Percentiles rank a stretch among this genome's conserved stretches.
Evolutionary conservation across 1,140 invertebrate genomes (phyloP).

Genomic region (Drosophila mojavensis): DNA sequence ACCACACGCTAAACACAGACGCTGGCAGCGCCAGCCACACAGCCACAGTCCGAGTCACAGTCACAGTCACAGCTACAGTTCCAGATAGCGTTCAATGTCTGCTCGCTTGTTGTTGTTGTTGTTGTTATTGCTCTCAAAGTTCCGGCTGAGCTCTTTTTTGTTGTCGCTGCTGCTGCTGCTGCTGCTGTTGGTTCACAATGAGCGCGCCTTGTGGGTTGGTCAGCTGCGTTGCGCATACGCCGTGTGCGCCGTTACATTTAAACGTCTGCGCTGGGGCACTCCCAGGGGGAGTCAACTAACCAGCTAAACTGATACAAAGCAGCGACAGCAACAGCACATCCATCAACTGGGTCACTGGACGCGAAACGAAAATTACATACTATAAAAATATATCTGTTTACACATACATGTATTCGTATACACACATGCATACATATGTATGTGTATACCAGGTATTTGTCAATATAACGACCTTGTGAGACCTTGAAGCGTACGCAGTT

Average conservation of each 20-base stretch:
- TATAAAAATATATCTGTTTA: neutral
- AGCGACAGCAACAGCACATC: slow-evolving; percentile 10
- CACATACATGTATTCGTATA: neutral
- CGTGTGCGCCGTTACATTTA: slow-evolving; percentile 58
- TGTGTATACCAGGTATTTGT: slow-evolving; percentile 54
- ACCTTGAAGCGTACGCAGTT: slow-evolving; percentile 68
- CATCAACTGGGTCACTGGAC: slow-evolving; percentile 78
- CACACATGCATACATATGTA: neutral
- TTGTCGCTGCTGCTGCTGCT: slow-evolving; percentile 26
- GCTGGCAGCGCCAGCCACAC: slow-evolving; percentile 27
- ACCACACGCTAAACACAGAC: slow-evolving; percentile 19
- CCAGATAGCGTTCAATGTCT: slow-evolving; percentile 32
- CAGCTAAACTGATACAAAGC: slow-evolving; percentile 32
- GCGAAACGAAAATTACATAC: slow-evolving; percentile 31
- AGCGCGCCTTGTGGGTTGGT: slow-evolving; percentile 59
- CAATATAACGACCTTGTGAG: slow-evolving; percentile 68
- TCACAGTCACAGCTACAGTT: slow-evolving; percentile 9
- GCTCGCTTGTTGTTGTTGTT: slow-evolving; percentile 27
- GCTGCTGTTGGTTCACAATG: slow-evolving; percentile 45
- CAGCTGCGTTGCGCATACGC: slow-evolving; percentile 67
- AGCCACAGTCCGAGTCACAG: slow-evolving; percentile 18
- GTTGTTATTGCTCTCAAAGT: slow-evolving; percentile 52
- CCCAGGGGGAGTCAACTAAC: slow-evolving; percentile 23
- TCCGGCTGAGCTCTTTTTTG: slow-evolving; percentile 64
- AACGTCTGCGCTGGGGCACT: slow-evolving; percentile 16